These are phyloP conservation scores for Hozukius guyotensis DNA, from an alignment of 2,797 vertebrate genomes.

Conservation along the genomic window DNA sequence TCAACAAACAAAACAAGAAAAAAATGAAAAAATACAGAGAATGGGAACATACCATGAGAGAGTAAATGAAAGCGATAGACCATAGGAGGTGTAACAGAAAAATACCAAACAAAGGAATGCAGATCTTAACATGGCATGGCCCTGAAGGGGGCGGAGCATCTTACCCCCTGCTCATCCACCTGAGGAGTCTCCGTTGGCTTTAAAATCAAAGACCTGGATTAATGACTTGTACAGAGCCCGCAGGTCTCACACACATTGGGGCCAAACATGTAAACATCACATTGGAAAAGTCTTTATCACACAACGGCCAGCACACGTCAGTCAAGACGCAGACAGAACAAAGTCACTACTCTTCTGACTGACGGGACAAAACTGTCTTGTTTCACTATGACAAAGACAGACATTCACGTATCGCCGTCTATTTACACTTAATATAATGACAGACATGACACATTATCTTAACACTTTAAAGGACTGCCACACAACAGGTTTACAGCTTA, in stretches of 20 bases:
- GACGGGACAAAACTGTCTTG: constrained; percentile 58
- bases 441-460: constrained; percentile 47
- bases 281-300: constrained; percentile 45
- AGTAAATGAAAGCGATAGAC: constrained; percentile 47
- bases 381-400: constrained; percentile 56
- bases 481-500: constrained; percentile 57
- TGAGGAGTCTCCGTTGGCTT: constrained; percentile 99
- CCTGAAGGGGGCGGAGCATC: constrained; percentile 83
- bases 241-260: constrained; percentile 60
- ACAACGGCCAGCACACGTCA: constrained; percentile 50
- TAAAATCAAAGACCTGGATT: constrained; percentile 96
- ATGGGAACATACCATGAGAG: constrained; percentile 58
- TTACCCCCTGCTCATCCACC: constrained; percentile 99
- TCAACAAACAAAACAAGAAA: constrained; percentile 49
- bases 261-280: constrained; percentile 56
- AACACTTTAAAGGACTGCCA: constrained; percentile 57
- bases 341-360: constrained; percentile 57
- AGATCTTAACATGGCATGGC: constrained; percentile 73
- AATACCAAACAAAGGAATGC: constrained; percentile 65
- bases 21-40: constrained; percentile 7
- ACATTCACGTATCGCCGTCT: constrained; percentile 53
- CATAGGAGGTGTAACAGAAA: constrained; percentile 41
- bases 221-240: constrained; percentile 79
- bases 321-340: constrained; percentile 68
- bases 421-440: constrained; percentile 40